Evolutionary conservation across 2,888 invertebrate species (phyloP).

Genomic region (Odontothrips loti): DNA sequence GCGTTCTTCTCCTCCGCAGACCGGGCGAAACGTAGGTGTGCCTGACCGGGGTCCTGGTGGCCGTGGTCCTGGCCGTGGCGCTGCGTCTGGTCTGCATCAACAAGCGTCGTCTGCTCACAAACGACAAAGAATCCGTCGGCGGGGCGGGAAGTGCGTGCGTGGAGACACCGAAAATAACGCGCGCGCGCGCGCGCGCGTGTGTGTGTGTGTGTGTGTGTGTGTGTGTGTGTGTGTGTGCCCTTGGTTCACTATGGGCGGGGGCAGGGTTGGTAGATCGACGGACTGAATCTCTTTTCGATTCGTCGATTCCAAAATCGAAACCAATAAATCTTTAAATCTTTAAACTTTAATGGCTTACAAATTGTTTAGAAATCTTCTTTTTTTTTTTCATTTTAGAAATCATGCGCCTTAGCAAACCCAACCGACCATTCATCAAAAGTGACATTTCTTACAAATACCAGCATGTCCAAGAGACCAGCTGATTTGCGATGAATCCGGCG

Average conservation of each 20-base stretch:
- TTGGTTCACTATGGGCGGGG: too few relatives aligned
- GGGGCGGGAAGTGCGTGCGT: too few relatives aligned
- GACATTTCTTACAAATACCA: neutral
- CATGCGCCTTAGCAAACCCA: neutral
- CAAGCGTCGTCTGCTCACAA: too few relatives aligned
- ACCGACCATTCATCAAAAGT: neutral
- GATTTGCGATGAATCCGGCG: neutral
- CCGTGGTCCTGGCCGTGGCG: neutral
- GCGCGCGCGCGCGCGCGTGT: too few relatives aligned
- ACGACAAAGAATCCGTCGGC: too few relatives aligned
- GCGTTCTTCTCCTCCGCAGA: neutral
- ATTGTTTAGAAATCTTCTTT: neutral
- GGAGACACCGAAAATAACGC: too few relatives aligned
- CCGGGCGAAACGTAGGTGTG: neutral
- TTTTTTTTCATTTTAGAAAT: neutral
- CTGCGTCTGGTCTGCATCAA: too few relatives aligned
- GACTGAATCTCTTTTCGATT: neutral
- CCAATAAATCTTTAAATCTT: neutral
- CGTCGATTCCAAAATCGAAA: conserved; percentile 1
- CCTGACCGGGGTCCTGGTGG: neutral
- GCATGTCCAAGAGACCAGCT: neutral
- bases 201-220: too few relatives aligned
- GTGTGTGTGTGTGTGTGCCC: too few relatives aligned
- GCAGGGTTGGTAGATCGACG: neutral
- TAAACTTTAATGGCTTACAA: neutral